Percentiles rank a stretch among this genome's conserved stretches.
Conservation (phyloP, 2,888 invertebrate species). For the Adelphocoris suturalis region DNA sequence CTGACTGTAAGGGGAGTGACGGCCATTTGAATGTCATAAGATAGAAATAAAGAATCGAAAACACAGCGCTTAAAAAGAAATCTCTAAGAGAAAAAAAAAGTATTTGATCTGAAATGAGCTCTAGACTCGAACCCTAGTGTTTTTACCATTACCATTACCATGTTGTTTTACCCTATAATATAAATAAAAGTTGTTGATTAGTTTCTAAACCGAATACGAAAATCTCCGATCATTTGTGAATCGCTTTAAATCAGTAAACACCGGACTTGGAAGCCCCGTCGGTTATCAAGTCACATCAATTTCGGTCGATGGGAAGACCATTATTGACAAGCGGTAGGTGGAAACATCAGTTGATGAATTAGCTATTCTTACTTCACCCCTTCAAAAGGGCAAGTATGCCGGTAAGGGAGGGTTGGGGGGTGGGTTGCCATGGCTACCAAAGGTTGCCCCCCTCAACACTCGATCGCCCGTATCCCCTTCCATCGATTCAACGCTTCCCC, state of each 20-base stretch:
- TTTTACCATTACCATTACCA: no score
- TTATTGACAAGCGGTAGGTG: conserved; percentile 40
- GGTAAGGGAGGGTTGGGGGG: background rate
- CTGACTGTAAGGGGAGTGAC: no score
- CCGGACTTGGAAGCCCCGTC: background rate
- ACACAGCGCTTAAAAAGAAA: no score
- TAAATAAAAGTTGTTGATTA: no score
- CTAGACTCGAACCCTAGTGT: no score
- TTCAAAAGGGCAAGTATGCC: background rate
- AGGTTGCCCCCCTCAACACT: conserved; percentile 40
- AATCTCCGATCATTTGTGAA: no score
- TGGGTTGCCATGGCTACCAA: conserved; percentile 34
- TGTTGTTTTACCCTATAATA: no score
- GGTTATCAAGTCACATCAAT: background rate
- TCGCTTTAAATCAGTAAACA: background rate
- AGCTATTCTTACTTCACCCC: conserved; percentile 54
- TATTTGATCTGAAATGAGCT: no score
- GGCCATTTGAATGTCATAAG: no score
- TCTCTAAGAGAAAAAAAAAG: no score
- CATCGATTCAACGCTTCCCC: conserved; percentile 1
- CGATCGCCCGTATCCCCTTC: background rate
- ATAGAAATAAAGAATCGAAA: no score
- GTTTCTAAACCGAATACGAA: no score
- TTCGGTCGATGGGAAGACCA: conserved; percentile 15
- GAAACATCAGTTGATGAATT: conserved; percentile 53